Base-by-base conservation (phyloP, 1,140 invertebrate genomes). In the Drosophila obscura region DNA sequence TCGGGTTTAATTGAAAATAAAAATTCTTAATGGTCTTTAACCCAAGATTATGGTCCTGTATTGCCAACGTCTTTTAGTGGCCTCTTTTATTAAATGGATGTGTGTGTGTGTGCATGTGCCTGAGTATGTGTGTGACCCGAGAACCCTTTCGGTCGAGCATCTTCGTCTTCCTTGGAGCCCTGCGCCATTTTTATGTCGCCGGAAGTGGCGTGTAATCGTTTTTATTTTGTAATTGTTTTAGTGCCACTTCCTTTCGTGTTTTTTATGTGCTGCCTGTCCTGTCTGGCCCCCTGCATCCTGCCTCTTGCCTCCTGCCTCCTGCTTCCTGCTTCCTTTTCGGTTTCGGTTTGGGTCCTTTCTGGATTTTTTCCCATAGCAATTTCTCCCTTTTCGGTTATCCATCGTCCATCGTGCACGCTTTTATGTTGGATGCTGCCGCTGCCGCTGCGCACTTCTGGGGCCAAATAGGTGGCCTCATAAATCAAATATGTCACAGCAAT, bases 1-100 rank as follows among this genome's bases (percentile, higher is more conserved):
- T 90, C 82, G 87, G 87, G 77, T 81, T 90, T 90, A 90, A 90
- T 90, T 90, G 88, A 90, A 90, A 90, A 90, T 90, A 90, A 90
- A 90, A 90, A 90, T 90, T 89, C 84, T 84, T 89, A 90, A 90
- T 89, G 85, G 84, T 84, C 84, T 79, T 90, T 83, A 87, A 90
- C 79, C 78, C 85, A 85, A 87, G 81, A 90, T 90, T 87, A 90
- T 85, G 78, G 80, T 69, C 73, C 84, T 80, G 83, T 83, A 88
- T 83, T 88, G 83, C 83, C 65, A 53, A 22, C 82, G 79, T 78
- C 79, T 88, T 88, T 88, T 88, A 88, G 83, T 88, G 84, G 79
- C 79, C 66, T 76, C 83, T 83, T 88, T 82, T 88, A 87, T 88
- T 69, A 88, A 87, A 88, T 73, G 75, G 58, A 55, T 72, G 59